These are phyloP conservation scores for Chelon auratus DNA, from an alignment of 2,797 vertebrate species.

Conservation along the genomic window DNA sequence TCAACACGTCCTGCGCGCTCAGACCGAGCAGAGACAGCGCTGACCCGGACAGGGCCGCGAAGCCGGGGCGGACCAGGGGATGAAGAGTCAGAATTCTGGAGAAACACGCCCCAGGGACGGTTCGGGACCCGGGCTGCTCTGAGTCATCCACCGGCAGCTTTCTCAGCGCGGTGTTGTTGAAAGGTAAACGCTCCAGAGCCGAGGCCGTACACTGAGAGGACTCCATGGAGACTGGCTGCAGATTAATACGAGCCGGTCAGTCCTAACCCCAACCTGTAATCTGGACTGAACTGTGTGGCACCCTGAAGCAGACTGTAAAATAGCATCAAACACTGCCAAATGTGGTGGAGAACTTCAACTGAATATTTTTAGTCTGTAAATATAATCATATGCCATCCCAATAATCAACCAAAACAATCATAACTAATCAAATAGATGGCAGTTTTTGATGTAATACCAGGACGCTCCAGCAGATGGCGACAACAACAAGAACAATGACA, in stretches of 20 bases:
- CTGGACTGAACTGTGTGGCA: background rate
- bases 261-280: background rate
- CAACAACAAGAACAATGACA: background rate
- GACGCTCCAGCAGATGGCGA: conserved; percentile 41
- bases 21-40: conserved; percentile 86
- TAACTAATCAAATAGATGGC: no score
- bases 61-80: conserved; percentile 78
- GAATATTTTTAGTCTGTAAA: no score
- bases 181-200: conserved; percentile 76
- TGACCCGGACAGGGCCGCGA: conserved; percentile 83
- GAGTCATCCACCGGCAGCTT: conserved; percentile 84
- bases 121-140: conserved; percentile 72
- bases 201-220: conserved; percentile 3
- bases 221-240: conserved; percentile 43
- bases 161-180: conserved; percentile 86
- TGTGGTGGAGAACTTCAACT: background rate
- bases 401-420: background rate
- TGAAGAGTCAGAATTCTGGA: conserved; percentile 77
- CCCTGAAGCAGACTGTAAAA: background rate
- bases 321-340: background rate
- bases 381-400: background rate
- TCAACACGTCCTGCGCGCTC: conserved; percentile 52
- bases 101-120: conserved; percentile 86
- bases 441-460: background rate
- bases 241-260: background rate